Conservation (phyloP, 2,888 invertebrate species). For the Cantharis flavilabris region DNA sequence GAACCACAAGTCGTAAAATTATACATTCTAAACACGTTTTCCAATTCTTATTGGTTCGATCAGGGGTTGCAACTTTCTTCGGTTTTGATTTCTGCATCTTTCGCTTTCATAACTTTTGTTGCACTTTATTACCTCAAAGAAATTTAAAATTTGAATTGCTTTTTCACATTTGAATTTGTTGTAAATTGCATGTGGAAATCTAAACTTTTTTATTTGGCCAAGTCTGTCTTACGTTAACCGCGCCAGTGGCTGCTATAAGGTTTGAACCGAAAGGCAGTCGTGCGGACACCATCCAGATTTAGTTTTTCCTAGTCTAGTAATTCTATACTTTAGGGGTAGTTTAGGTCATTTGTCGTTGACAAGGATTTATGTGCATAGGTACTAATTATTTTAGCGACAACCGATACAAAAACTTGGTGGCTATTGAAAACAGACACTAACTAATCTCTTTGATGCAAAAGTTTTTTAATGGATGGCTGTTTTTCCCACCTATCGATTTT, state of each 20-base stretch:
- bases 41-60: slow-evolving; percentile 37
- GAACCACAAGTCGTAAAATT: slow-evolving; percentile 29
- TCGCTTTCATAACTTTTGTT: slow-evolving; percentile 22
- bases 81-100: slow-evolving; percentile 28
- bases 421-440: slow-evolving; percentile 12
- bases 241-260: slow-evolving; percentile 39
- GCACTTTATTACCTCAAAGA: slow-evolving; percentile 18
- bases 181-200: background rate
- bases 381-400: slow-evolving; percentile 40
- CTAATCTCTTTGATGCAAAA: slow-evolving; percentile 3
- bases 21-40: slow-evolving; percentile 34
- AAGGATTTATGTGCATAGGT: slow-evolving; percentile 46
- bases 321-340: slow-evolving; percentile 34
- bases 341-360: slow-evolving; percentile 47
- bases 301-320: slow-evolving; percentile 46
- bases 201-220: slow-evolving; percentile 2
- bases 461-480: background rate
- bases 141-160: background rate
- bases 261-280: slow-evolving; percentile 42
- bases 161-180: background rate
- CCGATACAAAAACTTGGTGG: slow-evolving; percentile 7
- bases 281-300: slow-evolving; percentile 48
- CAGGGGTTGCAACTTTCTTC: slow-evolving; percentile 29
- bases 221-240: slow-evolving; percentile 41
- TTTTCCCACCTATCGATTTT: background rate